Evolutionary conservation across 2,797 vertebrate species (phyloP).

Genomic region (Eulemur mongoz): DNA sequence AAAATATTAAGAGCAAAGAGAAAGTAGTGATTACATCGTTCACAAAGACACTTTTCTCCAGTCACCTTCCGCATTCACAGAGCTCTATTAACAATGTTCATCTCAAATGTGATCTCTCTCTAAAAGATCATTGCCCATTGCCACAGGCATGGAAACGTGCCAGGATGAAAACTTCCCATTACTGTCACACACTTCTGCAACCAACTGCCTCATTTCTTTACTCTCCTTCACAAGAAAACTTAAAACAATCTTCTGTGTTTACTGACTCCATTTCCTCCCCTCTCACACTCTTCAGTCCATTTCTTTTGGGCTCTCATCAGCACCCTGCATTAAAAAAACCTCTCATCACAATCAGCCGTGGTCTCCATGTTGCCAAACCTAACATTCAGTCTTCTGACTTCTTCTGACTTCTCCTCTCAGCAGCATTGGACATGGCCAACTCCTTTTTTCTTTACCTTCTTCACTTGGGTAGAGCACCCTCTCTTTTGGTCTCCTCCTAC

Average conservation of each 20-base stretch:
- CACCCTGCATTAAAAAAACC: not conserved
- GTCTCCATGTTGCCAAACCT: not conserved
- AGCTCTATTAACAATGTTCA: not conserved
- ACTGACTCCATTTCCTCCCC: not conserved
- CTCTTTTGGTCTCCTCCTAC: not conserved
- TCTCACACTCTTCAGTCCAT: not conserved
- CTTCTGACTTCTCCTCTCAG: not conserved
- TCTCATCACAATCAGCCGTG: not conserved
- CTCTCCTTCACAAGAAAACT: conserved; percentile 3
- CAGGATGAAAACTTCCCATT: not conserved
- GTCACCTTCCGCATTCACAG: not conserved
- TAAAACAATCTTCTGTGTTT: not conserved
- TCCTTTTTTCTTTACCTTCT: not conserved
- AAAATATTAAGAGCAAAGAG: not conserved
- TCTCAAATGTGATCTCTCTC: not conserved
- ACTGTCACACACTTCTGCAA: not conserved
- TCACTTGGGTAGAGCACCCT: not conserved
- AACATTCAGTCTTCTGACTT: not conserved
- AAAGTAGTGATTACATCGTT: not conserved
- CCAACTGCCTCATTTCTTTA: not conserved
- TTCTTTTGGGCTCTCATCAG: not conserved
- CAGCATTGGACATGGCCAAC: not conserved
- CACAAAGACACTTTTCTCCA: not conserved
- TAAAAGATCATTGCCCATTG: not conserved
- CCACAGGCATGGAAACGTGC: not conserved